These are phyloP conservation scores for Muscicapa comitata DNA, from an alignment of 2,797 vertebrate species.

Conservation along the genomic window DNA sequence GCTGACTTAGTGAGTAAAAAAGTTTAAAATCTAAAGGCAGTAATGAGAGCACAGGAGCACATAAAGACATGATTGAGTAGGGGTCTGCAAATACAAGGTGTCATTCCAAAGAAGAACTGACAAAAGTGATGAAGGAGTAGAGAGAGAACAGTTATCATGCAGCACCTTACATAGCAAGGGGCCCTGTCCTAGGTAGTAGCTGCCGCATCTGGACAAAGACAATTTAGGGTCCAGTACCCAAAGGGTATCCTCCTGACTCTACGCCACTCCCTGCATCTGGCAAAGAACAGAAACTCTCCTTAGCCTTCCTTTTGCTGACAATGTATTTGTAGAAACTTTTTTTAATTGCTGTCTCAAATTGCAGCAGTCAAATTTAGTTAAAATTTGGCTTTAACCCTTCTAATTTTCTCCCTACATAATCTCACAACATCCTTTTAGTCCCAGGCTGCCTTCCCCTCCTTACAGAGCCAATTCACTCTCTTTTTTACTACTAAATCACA, in stretches of 20 bases:
- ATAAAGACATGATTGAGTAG: neutral
- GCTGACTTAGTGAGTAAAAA: neutral
- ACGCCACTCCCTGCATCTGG: rapidly evolving
- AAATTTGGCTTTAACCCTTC: neutral
- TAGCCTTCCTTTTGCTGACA: neutral
- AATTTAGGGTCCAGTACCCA: neutral
- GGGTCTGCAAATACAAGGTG: neutral
- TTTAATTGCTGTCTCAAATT: neutral
- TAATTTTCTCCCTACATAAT: neutral
- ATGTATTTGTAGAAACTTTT: neutral
- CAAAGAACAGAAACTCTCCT: neutral
- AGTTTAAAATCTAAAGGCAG: neutral
- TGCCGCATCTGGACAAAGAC: neutral
- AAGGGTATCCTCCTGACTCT: neutral
- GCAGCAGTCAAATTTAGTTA: neutral
- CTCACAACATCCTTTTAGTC: neutral
- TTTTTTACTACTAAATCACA: neutral
- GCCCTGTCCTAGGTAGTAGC: neutral
- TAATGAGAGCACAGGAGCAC: neutral
- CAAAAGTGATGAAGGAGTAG: neutral
- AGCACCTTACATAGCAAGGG: neutral
- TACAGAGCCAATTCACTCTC: neutral
- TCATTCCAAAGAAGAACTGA: neutral
- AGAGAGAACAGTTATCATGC: neutral
- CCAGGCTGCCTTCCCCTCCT: neutral